A percentile compares a stretch with the other conserved stretches of the same genome.
Evolutionary conservation across 2,797 vertebrate species (phyloP).

Genomic region (Urocyon cinereoargenteus): DNA sequence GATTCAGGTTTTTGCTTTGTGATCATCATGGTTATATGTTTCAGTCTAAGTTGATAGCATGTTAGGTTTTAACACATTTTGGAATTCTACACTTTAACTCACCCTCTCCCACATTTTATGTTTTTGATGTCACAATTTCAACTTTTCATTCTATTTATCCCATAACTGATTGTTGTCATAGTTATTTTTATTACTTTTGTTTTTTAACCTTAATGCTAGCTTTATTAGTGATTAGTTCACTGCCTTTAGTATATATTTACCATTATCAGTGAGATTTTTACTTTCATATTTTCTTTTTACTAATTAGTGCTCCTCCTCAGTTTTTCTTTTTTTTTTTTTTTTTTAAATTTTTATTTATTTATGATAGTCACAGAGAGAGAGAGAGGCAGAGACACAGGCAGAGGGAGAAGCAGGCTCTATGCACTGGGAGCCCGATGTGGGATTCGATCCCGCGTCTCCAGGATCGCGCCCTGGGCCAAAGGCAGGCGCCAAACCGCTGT

Average conservation of each 20-base stretch:
- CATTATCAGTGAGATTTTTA: background rate
- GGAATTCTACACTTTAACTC: background rate
- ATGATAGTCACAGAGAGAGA: no score
- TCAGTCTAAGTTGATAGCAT: background rate
- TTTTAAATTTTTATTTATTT: no score
- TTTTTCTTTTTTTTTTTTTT: no score
- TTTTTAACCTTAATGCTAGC: background rate
- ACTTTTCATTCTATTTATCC: background rate
- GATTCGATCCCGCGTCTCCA: no score
- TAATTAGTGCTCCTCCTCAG: no score
- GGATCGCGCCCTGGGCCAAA: no score
- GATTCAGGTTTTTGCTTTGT: background rate
- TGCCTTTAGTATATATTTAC: background rate
- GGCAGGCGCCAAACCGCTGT: no score
- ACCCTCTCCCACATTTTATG: background rate
- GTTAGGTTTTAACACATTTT: background rate
- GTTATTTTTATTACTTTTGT: background rate
- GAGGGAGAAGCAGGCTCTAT: no score
- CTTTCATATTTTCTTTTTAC: no score
- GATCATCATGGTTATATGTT: background rate
- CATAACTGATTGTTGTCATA: background rate
- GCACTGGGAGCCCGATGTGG: no score
- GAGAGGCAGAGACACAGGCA: no score
- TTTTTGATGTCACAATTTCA: background rate
- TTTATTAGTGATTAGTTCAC: background rate